These are phyloP conservation scores for Pseudorasbora parva DNA, from an alignment of 2,113 vertebrate species.

Conservation along the genomic window DNA sequence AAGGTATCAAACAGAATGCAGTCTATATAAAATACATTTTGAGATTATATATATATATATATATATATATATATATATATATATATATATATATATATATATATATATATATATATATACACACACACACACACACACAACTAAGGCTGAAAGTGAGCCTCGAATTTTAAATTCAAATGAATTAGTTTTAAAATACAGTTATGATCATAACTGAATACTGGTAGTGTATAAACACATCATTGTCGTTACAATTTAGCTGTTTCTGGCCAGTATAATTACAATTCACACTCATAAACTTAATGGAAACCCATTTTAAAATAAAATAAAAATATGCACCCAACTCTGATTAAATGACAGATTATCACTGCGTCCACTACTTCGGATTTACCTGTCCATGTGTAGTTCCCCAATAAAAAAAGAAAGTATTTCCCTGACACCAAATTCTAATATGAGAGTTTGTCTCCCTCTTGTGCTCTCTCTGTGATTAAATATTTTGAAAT, in stretches of 20 bases:
- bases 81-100: no score
- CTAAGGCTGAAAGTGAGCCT: not conserved
- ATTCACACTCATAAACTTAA: not conserved
- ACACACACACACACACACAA: no score
- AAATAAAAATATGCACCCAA: not conserved
- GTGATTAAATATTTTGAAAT: not conserved
- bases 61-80: no score
- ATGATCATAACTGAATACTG: not conserved
- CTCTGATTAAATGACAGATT: not conserved
- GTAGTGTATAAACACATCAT: not conserved
- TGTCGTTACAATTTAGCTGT: not conserved
- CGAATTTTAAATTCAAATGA: not conserved
- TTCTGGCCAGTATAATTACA: not conserved
- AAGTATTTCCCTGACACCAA: not conserved
- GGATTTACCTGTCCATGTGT: not conserved
- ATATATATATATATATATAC: no score
- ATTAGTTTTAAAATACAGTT: not conserved
- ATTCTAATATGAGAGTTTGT: slow-evolving; percentile 44
- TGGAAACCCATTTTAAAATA: not conserved
- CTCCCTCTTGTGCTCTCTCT: slow-evolving; percentile 54
- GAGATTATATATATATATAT: no score
- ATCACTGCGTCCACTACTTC: not conserved
- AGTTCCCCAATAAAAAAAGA: not conserved
- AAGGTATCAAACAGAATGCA: not conserved
- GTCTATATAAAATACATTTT: not conserved